These are phyloP conservation scores for Papilio demoleus DNA, from an alignment of 2,888 invertebrate genomes.

Conservation along the genomic window DNA sequence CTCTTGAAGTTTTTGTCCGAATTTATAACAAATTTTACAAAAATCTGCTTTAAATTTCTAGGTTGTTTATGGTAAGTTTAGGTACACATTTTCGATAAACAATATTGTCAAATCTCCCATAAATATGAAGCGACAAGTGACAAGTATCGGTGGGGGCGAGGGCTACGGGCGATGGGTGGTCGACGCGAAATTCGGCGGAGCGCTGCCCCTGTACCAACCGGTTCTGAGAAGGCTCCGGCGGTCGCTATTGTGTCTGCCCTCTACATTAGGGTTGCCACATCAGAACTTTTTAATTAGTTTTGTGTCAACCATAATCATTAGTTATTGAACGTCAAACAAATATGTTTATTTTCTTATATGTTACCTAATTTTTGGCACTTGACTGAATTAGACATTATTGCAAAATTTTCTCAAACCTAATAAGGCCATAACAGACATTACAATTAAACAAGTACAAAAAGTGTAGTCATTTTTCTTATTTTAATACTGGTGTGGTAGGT, in stretches of 20 bases:
- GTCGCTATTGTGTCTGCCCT: conserved; percentile 78
- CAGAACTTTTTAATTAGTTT: not conserved
- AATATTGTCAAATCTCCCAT: conserved; percentile 67
- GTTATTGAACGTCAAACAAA: not conserved
- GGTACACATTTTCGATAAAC: conserved; percentile 13
- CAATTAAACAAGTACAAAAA: too few species aligned
- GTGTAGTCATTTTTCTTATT: too few species aligned
- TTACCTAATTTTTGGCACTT: too few species aligned
- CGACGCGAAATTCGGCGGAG: conserved; percentile 81
- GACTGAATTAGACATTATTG: too few species aligned
- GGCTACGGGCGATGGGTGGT: conserved; percentile 69
- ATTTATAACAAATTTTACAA: not conserved
- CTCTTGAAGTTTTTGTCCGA: not conserved
- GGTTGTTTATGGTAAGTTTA: too few species aligned
- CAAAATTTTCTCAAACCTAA: too few species aligned
- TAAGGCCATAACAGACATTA: too few species aligned
- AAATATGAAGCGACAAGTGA: conserved; percentile 70
- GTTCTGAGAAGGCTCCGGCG: conserved; percentile 77
- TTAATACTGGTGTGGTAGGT: too few species aligned
- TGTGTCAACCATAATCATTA: not conserved
- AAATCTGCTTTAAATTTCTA: not conserved
- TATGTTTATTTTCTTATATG: not conserved
- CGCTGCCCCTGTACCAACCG: conserved; percentile 70
- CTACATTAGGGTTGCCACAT: conserved; percentile 38
- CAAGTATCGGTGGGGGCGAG: conserved; percentile 64